Base-by-base conservation (phyloP, 2,797 vertebrate genomes). In the Xiphophorus birchmanni region DNA sequence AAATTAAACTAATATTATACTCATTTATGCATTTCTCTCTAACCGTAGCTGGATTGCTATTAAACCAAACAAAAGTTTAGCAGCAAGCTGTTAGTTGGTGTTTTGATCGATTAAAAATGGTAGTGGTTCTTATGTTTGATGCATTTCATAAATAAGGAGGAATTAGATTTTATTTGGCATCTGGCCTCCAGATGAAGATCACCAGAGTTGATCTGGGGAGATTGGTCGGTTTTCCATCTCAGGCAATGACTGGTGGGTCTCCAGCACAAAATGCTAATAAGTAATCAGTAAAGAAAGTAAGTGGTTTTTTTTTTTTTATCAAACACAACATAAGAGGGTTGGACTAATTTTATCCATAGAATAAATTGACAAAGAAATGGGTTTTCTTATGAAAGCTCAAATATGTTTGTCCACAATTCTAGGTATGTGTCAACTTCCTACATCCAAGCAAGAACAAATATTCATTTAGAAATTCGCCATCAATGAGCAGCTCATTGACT, bases 401-500 rank as follows among this genome's bases (percentile, higher is more conserved):
- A 44, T 42, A 44, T 72, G 69, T 44, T 42, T 26, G 2, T 69
- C 67, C 21, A 26, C 10, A 42, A n/a, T n/a, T n/a, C 69, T 29
- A 32, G 2, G 45, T 26, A 71, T 44, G 40, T 11, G 18, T n/a
- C 15, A 32, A 54, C 11, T 35, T 29, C 40, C 17, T 56, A 40
- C 60, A 69, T n/a, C 13, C 3, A 74, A 60, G 18, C 13, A 50
- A 12, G 63, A 50, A 21, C 58, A 72, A 40, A 42, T 4, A 23
- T 0, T 52, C 8, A 47, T 32, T 79, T 44, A 60, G 23, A 13
- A 56, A 77, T 69, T 47, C 23, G 18, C 26, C 6, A 23, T 52
- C 58, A 2, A 77, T 80, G 73, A 83, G 67, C 50, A 81, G 47
- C 74, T 79, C 54, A 15, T 45, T 74, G n/a, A 56, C 52, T 17